Evolutionary conservation across 2,797 vertebrate genomes (phyloP).

Genomic region (Pangasius krempfi): DNA sequence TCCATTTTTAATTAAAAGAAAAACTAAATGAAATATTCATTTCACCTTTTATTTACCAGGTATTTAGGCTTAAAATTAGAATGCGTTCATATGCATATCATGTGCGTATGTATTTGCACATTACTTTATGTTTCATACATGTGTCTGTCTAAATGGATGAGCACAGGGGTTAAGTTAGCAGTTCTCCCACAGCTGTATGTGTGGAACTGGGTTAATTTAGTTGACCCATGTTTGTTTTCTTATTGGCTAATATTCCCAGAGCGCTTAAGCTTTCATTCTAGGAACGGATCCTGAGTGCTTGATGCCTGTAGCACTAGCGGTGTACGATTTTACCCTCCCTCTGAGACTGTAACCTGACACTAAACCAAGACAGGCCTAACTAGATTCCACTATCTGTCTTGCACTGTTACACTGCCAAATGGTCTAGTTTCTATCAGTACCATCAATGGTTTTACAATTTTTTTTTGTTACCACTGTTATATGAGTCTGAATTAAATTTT

Average conservation of each 20-base stretch:
- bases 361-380: constrained; percentile 62
- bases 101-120: neutral
- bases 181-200: constrained; percentile 42
- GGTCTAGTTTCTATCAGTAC: constrained; percentile 6
- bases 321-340: constrained; percentile 61
- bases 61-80: neutral
- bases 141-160: constrained; percentile 32
- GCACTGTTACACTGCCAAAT: constrained; percentile 40
- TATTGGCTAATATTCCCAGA: constrained; percentile 54
- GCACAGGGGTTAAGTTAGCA: constrained; percentile 43
- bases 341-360: constrained; percentile 65
- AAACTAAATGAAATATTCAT: neutral
- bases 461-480: neutral
- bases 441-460: neutral
- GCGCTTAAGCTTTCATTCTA: constrained; percentile 61
- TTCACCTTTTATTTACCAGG: neutral
- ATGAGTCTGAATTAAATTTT: neutral
- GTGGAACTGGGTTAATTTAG: constrained; percentile 56
- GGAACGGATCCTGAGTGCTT: constrained; percentile 59
- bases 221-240: constrained; percentile 54
- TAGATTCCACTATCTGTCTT: constrained; percentile 57
- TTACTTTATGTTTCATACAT: neutral
- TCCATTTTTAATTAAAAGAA: neutral
- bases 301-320: constrained; percentile 62
- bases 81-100: neutral